phyloP scores from a whole-genome alignment of 37 sponge, comb jelly and placozoan species.

The Chondrilla cf. caribensis region DNA sequence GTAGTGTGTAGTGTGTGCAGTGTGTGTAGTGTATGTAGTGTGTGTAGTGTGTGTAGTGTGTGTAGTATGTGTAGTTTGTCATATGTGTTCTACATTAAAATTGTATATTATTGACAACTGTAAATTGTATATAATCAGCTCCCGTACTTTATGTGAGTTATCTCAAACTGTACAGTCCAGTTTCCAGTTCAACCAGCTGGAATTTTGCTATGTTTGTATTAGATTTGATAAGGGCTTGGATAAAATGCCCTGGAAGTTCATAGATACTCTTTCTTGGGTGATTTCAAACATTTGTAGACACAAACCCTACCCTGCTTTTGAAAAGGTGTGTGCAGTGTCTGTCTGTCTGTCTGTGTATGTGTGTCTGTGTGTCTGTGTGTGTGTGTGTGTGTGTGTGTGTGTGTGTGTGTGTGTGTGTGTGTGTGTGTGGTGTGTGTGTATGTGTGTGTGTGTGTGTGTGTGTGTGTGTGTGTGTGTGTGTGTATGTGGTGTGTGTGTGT shows the following conservation, averaged over 20 bases:
- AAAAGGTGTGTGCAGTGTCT: slow-evolving; percentile 25
- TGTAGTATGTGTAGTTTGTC: no score
- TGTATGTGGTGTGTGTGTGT: no score
- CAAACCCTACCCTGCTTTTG: slow-evolving; percentile 51
- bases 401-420: slow-evolving; percentile 16
- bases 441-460: no score
- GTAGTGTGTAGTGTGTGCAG: no score
- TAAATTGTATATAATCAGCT: not conserved
- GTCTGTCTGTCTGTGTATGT: not conserved
- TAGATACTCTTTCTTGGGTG: slow-evolving; percentile 58
- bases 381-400: slow-evolving; percentile 34
- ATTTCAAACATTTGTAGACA: slow-evolving; percentile 63
- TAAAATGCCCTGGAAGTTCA: not conserved
- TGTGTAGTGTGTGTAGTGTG: no score
- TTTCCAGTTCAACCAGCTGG: not conserved
- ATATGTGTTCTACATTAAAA: no score
- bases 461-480: no score
- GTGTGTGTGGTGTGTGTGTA: not conserved
- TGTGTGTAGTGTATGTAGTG: no score
- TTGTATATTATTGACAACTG: no score
- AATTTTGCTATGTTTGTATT: slow-evolving; percentile 1
- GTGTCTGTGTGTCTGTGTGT: slow-evolving; percentile 20
- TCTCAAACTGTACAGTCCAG: no score
- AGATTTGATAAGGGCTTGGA: no score
- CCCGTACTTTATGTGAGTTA: no score